A percentile compares a stretch with the other conserved stretches of the same genome.
These are phyloP conservation scores for Gracilinanus agilis DNA, from an alignment of 2,113 vertebrate species.

Conservation along the genomic window DNA sequence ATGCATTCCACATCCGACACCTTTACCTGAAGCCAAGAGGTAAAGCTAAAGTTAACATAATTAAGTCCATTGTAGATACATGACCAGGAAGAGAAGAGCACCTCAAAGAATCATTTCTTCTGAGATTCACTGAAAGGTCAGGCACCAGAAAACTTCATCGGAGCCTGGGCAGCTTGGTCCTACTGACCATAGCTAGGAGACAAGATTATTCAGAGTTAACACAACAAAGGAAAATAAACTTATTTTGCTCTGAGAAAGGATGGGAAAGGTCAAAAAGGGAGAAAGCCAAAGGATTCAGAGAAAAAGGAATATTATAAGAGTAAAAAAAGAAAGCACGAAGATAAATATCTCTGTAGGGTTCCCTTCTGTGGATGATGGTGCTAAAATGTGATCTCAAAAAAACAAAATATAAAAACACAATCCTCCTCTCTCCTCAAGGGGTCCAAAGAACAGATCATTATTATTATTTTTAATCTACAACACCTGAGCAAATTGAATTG, in stretches of 20 bases:
- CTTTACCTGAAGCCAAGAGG: neutral
- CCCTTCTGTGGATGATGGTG: neutral
- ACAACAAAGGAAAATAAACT: neutral
- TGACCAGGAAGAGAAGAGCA: neutral
- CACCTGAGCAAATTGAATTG: constrained; percentile 16
- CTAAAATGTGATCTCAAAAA: constrained; percentile 27
- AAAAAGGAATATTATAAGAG: neutral
- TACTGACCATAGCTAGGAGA: neutral
- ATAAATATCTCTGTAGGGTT: constrained; percentile 3
- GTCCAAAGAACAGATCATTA: neutral
- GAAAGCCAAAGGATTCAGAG: neutral
- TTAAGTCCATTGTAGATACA: neutral
- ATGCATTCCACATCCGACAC: neutral
- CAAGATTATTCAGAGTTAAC: neutral
- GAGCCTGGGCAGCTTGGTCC: neutral
- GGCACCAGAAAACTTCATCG: neutral
- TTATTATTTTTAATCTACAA: constrained; percentile 10
- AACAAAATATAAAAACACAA: neutral
- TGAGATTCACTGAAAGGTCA: neutral
- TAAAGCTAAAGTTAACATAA: neutral
- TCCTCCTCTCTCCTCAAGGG: constrained; percentile 19
- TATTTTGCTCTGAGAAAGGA: neutral
- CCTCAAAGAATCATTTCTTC: neutral
- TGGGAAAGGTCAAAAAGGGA: neutral
- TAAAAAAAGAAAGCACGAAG: constrained; percentile 20